Evolutionary conservation across 2,113 vertebrate genomes (phyloP), one percentile per base, ranked within the genome.

Genomic region (Mohoua ochrocephala): DNA sequence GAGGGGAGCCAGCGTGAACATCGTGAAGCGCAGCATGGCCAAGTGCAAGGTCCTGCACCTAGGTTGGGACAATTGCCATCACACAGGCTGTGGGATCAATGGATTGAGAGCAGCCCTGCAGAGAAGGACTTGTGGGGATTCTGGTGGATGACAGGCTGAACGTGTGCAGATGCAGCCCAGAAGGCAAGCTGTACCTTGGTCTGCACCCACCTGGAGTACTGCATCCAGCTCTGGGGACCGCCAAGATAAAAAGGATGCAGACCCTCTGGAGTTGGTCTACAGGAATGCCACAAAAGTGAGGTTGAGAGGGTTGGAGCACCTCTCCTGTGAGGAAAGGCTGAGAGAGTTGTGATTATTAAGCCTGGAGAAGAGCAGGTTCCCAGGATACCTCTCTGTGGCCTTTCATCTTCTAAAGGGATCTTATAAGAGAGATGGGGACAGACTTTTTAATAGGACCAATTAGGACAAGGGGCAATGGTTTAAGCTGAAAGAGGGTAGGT

Each of bases 211-310:
- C 26, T 56, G 33, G 2, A 50, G 9, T 56, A 5, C n/a, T 59
- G 21, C 2, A 0, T 74, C 9, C 33, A 41, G 28, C 21, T 69
- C 54, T 69, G 75, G 28, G 3, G 37, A 2, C 47, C 42, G 8
- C 7, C n/a, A 47, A 1, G 26, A 24, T 3, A 16, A 4, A 45
- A 59, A 45, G 3, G 13, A n/a, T 33, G 6, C 18, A 13, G 45
- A 70, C 3, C 16, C 0, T 0, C n/a, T 76, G 31, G 42, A 76
- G 27, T 3, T 0, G 0, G 27, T 57, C 52, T 56, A 61, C 67
- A 39, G 47, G 47, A 84, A 50, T 35, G 17, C 8, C 52, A 28
- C 5, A 4, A 42, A 79, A 16, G 41, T n/a, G 13, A 59, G 56
- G 6, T 59, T 59, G n/a, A 28, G 27, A 17, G 37, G 10, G 4